Percentiles rank a stretch among this genome's conserved stretches.
phyloP scores from a whole-genome alignment of 2,888 invertebrate genomes.

The Aleiodes alternator region DNA sequence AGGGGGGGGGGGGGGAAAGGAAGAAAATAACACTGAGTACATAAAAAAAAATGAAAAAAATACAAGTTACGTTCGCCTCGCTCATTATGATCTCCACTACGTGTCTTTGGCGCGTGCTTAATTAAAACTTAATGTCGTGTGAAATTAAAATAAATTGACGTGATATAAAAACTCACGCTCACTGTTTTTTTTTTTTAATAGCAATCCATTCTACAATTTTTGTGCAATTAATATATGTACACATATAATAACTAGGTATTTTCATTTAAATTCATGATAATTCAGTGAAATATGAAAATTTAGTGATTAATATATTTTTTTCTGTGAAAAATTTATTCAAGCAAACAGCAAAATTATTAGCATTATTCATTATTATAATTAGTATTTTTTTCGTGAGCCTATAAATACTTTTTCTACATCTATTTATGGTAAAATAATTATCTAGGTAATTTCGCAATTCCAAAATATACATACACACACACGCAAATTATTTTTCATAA shows the following conservation, averaged over 20 bases:
- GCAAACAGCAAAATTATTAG: constrained; percentile 22
- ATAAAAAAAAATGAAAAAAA: background rate
- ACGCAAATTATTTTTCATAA: background rate
- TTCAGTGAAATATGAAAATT: background rate
- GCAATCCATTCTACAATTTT: background rate
- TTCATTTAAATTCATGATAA: background rate
- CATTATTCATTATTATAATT: constrained; percentile 12
- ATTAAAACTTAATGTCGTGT: constrained; percentile 46
- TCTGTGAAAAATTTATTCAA: constrained; percentile 32
- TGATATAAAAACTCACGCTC: background rate
- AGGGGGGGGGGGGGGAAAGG: background rate
- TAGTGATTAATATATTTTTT: constrained; percentile 1
- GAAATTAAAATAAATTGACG: constrained; percentile 47
- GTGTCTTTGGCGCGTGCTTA: constrained; percentile 34
- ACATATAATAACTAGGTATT: background rate
- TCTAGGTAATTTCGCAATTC: background rate
- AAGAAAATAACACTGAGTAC: background rate
- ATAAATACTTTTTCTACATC: constrained; percentile 26
- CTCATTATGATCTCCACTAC: background rate
- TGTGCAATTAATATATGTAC: constrained; percentile 2
- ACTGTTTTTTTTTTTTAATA: background rate
- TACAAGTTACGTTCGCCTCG: background rate
- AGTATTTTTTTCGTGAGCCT: background rate
- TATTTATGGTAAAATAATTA: constrained; percentile 10
- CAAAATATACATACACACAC: background rate